Evolutionary conservation across 2,888 invertebrate species (phyloP), one percentile per base, ranked within the genome.

Genomic region (Melinaea menophilus): DNA sequence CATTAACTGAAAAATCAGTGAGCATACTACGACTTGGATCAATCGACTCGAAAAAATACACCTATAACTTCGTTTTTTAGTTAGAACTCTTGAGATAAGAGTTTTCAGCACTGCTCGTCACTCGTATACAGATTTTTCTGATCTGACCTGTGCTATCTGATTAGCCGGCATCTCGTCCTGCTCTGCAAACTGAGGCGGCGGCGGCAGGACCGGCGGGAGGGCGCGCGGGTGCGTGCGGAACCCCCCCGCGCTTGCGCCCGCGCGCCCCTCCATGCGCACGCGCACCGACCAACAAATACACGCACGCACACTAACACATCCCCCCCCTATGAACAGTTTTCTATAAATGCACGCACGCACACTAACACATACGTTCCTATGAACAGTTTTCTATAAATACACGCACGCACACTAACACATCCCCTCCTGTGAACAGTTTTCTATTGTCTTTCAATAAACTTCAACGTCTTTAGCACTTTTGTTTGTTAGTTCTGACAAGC

Each of bases 201-300:
- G 89, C 70, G 88, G 88, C 76, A 88, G 77, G 68, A 88, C 88
- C 63, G 88, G 88, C 72, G 88, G 89, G 76, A 85, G 88, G 87
- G 88, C 89, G 88, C 90, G 89, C 87, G 87, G 86, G 86, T 82
- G 80, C 69, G 86, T 82, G 83, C 85, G 86, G 79, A 80, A 88
- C 89, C 87, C 90, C 82, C 85, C 83, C 86, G 87, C 84, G 84
- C 84, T 80, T 73, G 85, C 85, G 77, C 85, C 88, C 87, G 88
- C 88, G 85, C 90, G 89, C 88, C 85, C 89, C 85, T 84, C 86
- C 88, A 90, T 89, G 83, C 88, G 87, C 80, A 80, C 86, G 83
- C 84, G 80, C 83, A 71, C 76, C 58, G 58, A 57, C 61, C 61
- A 55, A 37, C 59, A 11, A 62, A 56, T 57, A 61, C 64, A 58